Percentiles rank a stretch among this genome's conserved stretches.
phyloP scores from a whole-genome alignment of 2,113 vertebrate genomes.

The Mesocricetus auratus region DNA sequence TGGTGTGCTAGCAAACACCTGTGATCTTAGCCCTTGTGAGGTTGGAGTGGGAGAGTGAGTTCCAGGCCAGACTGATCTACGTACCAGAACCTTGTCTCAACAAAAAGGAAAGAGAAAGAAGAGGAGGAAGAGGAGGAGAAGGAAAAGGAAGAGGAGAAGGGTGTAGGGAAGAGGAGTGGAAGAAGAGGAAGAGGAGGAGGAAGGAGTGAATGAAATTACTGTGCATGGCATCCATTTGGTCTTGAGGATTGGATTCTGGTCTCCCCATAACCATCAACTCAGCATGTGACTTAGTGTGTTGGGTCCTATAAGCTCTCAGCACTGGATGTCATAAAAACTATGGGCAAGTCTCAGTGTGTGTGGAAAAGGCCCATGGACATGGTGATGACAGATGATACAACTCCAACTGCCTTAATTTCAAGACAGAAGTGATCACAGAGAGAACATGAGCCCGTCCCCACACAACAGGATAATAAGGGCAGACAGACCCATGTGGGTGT shows the following conservation, averaged over 20 bases:
- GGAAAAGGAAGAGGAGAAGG: too few species aligned
- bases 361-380: background rate
- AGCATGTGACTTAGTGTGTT: background rate
- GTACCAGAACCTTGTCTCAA: background rate
- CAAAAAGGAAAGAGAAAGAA: background rate
- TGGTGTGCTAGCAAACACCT: background rate
- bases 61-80: background rate
- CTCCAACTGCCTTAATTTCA: background rate
- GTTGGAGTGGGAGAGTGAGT: background rate
- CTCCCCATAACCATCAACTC: background rate
- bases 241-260: background rate
- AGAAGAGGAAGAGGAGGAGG: background rate
- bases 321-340: background rate
- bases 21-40: background rate
- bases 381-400: background rate
- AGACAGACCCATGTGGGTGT: background rate
- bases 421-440: background rate
- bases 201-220: background rate
- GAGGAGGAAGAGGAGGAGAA: too few species aligned
- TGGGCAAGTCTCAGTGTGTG: background rate
- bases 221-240: too few species aligned
- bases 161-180: background rate
- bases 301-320: background rate
- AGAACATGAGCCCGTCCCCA: accelerated
- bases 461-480: background rate